phyloP scores from a whole-genome alignment of 2,113 vertebrate species.

The Myotis davidii region DNA sequence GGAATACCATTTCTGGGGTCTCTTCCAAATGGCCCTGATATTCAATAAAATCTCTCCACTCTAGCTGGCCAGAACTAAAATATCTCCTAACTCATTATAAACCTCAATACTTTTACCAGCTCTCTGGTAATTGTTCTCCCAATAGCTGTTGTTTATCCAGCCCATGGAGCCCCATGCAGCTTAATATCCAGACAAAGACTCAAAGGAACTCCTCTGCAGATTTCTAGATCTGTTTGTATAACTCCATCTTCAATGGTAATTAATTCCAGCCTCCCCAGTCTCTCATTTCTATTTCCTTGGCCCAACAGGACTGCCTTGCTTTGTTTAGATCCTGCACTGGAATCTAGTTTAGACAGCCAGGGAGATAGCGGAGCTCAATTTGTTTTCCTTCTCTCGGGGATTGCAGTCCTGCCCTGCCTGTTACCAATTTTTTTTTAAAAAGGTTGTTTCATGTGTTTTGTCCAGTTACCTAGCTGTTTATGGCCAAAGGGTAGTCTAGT shows the following conservation, averaged over 20 bases:
- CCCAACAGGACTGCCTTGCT: neutral
- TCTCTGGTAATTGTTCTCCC: neutral
- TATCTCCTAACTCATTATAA: neutral
- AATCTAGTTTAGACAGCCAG: slow-evolving; percentile 40
- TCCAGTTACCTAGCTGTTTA: neutral
- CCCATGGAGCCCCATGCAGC: neutral
- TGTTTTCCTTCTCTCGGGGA: slow-evolving; percentile 14
- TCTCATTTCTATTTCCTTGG: slow-evolving; percentile 10
- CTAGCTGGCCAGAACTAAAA: neutral
- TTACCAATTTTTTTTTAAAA: neutral
- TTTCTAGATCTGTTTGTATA: neutral
- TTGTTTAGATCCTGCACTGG: slow-evolving; percentile 19
- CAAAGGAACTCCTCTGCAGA: neutral
- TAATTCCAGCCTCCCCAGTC: neutral
- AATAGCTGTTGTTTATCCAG: neutral
- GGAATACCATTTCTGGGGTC: neutral
- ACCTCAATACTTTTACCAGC: neutral
- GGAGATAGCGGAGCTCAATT: neutral
- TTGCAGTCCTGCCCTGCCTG: neutral
- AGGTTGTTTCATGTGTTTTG: neutral
- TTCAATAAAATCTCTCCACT: neutral
- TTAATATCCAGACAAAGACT: neutral
- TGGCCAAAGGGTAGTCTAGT: neutral
- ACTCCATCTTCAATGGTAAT: neutral
- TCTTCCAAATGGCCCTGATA: neutral